Evolutionary conservation across 2,113 vertebrate genomes (phyloP).

Genomic region (Okapia johnstoni): DNA sequence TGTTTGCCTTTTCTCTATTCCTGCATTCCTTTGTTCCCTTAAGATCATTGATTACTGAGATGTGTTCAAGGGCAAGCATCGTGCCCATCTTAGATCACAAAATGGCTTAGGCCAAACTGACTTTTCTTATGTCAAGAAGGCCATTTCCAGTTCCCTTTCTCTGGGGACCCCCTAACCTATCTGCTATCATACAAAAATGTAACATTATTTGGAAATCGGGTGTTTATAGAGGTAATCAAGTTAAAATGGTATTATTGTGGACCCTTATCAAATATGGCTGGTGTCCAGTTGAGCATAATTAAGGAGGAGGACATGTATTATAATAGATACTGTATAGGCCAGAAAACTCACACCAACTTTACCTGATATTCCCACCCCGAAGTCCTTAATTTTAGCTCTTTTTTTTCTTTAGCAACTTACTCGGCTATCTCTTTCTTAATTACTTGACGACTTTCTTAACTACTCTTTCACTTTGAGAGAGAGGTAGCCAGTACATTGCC

Average conservation of each 20-base stretch:
- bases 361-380: neutral
- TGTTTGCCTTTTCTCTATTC: neutral
- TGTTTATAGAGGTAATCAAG: neutral
- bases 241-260: neutral
- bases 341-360: neutral
- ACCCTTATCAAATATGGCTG: neutral
- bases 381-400: neutral
- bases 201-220: neutral
- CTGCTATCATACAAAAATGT: neutral
- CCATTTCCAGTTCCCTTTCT: neutral
- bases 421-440: neutral
- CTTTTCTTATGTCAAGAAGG: neutral
- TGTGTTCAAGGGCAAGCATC: neutral
- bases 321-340: neutral
- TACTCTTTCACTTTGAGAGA: neutral
- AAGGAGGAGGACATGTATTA: neutral
- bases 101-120: neutral
- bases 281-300: neutral
- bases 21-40: neutral
- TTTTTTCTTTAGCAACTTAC: neutral
- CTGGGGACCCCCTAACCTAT: neutral
- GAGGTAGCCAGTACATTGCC: neutral
- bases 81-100: neutral
- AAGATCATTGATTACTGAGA: neutral
- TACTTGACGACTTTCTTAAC: neutral